Evolutionary conservation across 2,113 vertebrate species (phyloP).

Genomic region (Acrocephalus kingi): DNA sequence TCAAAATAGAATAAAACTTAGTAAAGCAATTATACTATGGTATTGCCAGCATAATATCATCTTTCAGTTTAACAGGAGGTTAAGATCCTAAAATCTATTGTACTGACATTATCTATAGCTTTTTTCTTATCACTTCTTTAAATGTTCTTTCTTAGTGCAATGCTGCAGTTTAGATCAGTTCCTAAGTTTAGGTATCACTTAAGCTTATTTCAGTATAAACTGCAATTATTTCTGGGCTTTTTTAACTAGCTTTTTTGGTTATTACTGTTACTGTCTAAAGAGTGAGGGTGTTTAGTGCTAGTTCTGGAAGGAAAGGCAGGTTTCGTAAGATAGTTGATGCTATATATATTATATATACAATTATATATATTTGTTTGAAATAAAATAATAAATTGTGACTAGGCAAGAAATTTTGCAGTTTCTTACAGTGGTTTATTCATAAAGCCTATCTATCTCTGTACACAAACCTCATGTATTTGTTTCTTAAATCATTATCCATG

Average conservation of each 20-base stretch:
- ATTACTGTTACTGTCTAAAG: neutral
- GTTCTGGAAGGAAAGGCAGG: neutral
- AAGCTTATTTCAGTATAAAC: neutral
- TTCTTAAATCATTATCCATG: fast-evolving
- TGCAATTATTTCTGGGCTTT: neutral
- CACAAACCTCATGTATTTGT: neutral
- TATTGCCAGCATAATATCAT: neutral
- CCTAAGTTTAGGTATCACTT: neutral
- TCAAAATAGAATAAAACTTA: neutral
- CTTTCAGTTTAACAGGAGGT: neutral
- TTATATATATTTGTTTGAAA: neutral
- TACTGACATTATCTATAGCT: neutral
- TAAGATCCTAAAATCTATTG: neutral
- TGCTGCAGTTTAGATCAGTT: neutral
- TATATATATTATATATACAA: too few species aligned
- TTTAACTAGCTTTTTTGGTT: neutral
- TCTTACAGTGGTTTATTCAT: neutral
- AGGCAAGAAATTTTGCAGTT: neutral
- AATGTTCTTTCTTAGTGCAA: neutral
- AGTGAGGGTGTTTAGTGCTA: neutral
- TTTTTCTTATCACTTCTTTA: neutral
- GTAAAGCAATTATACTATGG: neutral
- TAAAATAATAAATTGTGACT: neutral
- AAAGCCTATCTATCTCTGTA: neutral
- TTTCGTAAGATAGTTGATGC: neutral